These are phyloP conservation scores for Eueides isabella DNA, from an alignment of 1,140 invertebrate species.

Conservation along the genomic window DNA sequence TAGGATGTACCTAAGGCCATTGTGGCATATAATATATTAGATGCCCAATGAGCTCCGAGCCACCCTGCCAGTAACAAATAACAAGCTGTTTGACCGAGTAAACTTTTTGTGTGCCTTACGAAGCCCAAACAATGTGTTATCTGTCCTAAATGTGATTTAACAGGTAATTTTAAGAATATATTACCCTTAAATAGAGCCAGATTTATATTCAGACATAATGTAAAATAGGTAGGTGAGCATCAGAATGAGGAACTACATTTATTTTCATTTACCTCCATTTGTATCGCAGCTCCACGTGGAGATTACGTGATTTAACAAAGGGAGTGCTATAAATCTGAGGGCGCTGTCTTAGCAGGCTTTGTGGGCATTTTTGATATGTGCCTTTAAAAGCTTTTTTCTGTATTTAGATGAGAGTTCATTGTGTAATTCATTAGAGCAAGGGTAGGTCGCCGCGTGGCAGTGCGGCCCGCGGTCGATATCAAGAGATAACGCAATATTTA, in stretches of 20 bases:
- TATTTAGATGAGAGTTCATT: slow-evolving; percentile 82
- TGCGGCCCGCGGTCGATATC: slow-evolving; percentile 74
- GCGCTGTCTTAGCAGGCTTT: slow-evolving; percentile 81
- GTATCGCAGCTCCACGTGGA: slow-evolving; percentile 78
- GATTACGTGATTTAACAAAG: slow-evolving; percentile 82
- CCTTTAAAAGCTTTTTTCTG: slow-evolving; percentile 83
- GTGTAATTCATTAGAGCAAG: slow-evolving; percentile 81
- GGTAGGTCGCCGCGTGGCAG: slow-evolving; percentile 69
- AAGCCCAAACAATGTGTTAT: slow-evolving; percentile 75
- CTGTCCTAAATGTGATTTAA: slow-evolving; percentile 80
- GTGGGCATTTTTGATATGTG: slow-evolving; percentile 82
- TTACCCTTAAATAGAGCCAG: slow-evolving; percentile 70
- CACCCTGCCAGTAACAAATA: slow-evolving; percentile 77
- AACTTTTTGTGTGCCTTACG: slow-evolving; percentile 63
- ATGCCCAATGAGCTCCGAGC: slow-evolving; percentile 64
- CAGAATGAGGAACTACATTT: slow-evolving; percentile 80
- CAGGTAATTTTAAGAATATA: slow-evolving; percentile 78
- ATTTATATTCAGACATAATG: slow-evolving; percentile 71
- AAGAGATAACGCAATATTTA: slow-evolving; percentile 78
- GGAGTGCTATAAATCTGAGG: slow-evolving; percentile 77
- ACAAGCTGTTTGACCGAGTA: slow-evolving; percentile 64
- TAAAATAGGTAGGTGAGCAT: slow-evolving; percentile 76
- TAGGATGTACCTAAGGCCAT: slow-evolving; percentile 26
- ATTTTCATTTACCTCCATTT: slow-evolving; percentile 81
- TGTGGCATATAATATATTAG: slow-evolving; percentile 62